Evolutionary conservation across 2,888 invertebrate species (phyloP).

Genomic region (Saturnia pavonia): DNA sequence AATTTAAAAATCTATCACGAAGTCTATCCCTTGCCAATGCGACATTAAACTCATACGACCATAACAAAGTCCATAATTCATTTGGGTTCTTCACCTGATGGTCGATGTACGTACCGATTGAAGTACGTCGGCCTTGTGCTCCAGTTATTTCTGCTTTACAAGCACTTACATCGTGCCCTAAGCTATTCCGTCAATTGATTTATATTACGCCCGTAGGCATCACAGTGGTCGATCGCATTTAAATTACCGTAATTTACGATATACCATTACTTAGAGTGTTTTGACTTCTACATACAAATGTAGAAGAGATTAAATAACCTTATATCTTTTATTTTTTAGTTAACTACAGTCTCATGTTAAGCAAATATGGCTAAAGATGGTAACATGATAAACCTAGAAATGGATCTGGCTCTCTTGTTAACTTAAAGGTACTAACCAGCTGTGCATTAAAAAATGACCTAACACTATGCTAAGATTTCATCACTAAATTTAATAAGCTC

Average conservation of each 20-base stretch:
- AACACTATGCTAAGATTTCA: too few species aligned
- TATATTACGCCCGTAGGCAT: background rate
- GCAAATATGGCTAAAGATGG: background rate
- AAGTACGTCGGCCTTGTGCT: conserved; percentile 49
- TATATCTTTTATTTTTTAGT: too few species aligned
- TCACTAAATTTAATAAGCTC: too few species aligned
- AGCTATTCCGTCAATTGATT: background rate
- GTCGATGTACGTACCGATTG: conserved; percentile 34
- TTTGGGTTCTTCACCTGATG: conserved; percentile 33
- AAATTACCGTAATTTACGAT: background rate
- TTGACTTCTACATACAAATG: background rate
- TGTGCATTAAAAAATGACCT: background rate
- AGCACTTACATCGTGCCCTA: background rate
- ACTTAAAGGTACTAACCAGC: background rate
- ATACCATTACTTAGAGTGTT: background rate
- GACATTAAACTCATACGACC: too few species aligned
- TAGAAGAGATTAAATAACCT: too few species aligned
- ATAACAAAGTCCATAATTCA: background rate
- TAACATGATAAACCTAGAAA: background rate
- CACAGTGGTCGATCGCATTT: background rate
- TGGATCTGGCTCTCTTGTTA: background rate
- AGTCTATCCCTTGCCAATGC: background rate
- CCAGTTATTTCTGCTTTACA: conserved; percentile 29
- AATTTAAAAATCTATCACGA: background rate
- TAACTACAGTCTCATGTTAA: background rate